These are phyloP conservation scores for Tineola bisselliella DNA, from an alignment of 2,888 invertebrate species.

Conservation along the genomic window DNA sequence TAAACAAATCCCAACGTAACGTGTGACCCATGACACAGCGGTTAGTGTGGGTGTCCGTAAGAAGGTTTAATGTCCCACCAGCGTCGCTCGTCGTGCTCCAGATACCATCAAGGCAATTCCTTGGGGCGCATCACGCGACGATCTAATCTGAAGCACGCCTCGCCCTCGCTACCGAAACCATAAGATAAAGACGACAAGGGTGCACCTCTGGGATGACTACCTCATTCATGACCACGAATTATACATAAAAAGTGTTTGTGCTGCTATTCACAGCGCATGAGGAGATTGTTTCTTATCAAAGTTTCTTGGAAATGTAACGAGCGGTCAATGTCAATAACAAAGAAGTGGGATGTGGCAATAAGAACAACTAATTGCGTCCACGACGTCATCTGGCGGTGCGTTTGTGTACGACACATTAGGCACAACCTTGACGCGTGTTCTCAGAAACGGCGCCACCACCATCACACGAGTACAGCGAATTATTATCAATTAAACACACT, in stretches of 20 bases:
- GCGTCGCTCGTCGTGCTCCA: constrained; percentile 3
- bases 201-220: background rate
- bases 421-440: constrained; percentile 40
- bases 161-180: constrained; percentile 11
- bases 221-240: constrained; percentile 36
- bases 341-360: constrained; percentile 37
- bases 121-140: constrained; percentile 9
- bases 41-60: constrained; percentile 16
- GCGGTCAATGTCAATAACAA: constrained; percentile 62
- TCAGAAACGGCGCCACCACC: constrained; percentile 35
- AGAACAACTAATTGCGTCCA: constrained; percentile 19
- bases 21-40: constrained; percentile 12
- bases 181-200: constrained; percentile 2
- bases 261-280: constrained; percentile 25
- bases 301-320: constrained; percentile 29
- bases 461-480: constrained; percentile 32
- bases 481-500: constrained; percentile 67
- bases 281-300: constrained; percentile 14
- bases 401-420: constrained; percentile 15
- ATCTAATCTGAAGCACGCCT: constrained; percentile 10
- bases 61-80: constrained; percentile 9
- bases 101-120: constrained; percentile 4
- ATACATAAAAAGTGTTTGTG: constrained; percentile 36
- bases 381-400: background rate
- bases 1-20: background rate